A percentile compares a stretch with the other conserved stretches of the same genome.
Conservation (phyloP, 2,888 invertebrate species). For the Meghimatium bilineatum region DNA sequence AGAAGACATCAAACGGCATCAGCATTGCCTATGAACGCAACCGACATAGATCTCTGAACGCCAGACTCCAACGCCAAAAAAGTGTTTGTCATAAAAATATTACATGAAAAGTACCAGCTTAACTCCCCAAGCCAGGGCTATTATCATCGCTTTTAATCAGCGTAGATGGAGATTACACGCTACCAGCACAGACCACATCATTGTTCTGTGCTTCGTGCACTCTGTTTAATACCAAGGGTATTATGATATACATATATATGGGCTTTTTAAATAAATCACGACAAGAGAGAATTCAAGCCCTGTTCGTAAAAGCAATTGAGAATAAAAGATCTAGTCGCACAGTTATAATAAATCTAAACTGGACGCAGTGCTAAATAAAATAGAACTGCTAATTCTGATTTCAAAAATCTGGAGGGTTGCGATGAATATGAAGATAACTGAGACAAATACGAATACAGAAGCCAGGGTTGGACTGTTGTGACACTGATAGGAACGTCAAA, state of each 20-base stretch:
- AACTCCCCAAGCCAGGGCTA: background rate
- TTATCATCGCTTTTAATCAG: slow-evolving; percentile 4
- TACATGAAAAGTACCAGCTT: slow-evolving; percentile 5
- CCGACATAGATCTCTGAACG: background rate
- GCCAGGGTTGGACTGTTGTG: no score
- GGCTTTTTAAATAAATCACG: no score
- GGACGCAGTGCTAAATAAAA: no score
- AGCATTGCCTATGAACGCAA: background rate
- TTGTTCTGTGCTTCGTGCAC: background rate
- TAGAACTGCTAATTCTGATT: no score
- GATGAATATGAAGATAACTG: no score
- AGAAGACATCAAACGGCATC: slow-evolving; percentile 8
- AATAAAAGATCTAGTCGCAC: no score
- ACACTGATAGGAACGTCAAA: no score
- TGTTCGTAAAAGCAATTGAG: no score
- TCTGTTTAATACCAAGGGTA: background rate
- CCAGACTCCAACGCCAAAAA: background rate
- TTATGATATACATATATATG: background rate
- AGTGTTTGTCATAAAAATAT: slow-evolving; percentile 1
- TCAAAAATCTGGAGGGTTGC: no score
- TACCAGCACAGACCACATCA: background rate
- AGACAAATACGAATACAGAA: no score
- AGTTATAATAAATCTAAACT: no score
- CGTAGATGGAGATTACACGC: background rate
- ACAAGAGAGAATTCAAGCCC: no score